Percentiles rank a stretch among this genome's conserved stretches.
Evolutionary conservation across 2,797 vertebrate genomes (phyloP).

Genomic region (Psittacula echo): DNA sequence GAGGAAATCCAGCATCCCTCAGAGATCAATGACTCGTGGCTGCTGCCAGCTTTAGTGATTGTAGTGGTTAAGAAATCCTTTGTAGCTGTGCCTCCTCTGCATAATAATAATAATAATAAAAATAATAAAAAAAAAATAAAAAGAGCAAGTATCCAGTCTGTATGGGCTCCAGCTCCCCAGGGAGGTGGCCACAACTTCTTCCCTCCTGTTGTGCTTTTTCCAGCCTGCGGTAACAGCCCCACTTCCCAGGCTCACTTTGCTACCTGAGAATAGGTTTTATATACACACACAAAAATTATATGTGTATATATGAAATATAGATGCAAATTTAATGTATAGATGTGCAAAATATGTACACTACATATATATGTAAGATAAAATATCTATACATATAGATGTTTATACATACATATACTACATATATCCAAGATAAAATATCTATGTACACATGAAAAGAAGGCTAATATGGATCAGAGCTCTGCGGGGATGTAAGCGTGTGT

Average conservation of each 20-base stretch:
- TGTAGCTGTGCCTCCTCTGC: neutral
- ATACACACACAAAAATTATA: fast-evolving
- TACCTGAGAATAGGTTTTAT: neutral
- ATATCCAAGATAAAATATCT: neutral
- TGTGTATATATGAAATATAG: neutral
- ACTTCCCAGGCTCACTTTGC: fast-evolving
- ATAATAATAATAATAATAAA: neutral
- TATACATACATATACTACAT: neutral
- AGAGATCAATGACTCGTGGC: neutral
- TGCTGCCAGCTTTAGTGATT: neutral
- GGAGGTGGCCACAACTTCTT: neutral
- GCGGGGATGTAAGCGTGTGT: fast-evolving
- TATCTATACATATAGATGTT: neutral
- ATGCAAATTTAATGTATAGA: neutral
- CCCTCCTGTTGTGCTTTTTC: neutral
- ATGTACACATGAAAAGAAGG: neutral
- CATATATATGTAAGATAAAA: neutral
- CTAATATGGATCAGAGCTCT: neutral
- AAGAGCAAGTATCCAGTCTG: neutral
- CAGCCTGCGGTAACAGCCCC: fast-evolving
- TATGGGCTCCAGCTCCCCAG: neutral
- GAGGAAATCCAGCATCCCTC: neutral
- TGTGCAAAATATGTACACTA: neutral
- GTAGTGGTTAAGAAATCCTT: neutral
- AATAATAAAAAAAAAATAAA: too few relatives aligned